These are phyloP conservation scores for Sitodiplosis mosellana DNA, from an alignment of 1,140 invertebrate genomes.

Conservation along the genomic window DNA sequence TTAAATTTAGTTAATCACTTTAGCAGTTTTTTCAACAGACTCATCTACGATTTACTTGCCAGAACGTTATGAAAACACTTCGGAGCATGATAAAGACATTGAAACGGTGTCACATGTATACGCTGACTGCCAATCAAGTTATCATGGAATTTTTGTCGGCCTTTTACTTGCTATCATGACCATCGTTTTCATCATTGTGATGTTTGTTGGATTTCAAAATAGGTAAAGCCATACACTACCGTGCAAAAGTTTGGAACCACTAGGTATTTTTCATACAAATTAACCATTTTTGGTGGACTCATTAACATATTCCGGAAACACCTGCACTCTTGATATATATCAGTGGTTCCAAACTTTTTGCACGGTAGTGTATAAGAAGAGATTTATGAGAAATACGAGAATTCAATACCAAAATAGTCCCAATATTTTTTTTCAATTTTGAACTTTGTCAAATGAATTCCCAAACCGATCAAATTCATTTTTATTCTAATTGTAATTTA, in stretches of 20 bases:
- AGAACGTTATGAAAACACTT: background rate
- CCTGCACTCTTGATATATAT: no score
- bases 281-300: no score
- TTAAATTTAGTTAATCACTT: background rate
- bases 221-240: no score
- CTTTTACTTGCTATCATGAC: constrained; percentile 44
- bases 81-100: background rate
- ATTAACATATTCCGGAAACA: constrained; percentile 27
- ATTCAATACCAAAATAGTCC: constrained; percentile 1
- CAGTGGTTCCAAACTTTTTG: constrained; percentile 39
- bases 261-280: no score
- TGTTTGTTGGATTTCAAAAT: background rate
- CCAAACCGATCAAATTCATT: no score
- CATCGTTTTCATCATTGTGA: background rate
- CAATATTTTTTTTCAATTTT: background rate
- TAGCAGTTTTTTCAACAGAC: background rate
- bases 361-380: constrained; percentile 50
- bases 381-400: constrained; percentile 29
- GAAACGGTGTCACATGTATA: background rate
- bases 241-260: no score
- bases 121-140: no score
- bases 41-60: no score
- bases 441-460: background rate
- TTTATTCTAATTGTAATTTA: background rate
- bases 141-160: background rate